Conservation (phyloP, 2,113 vertebrate species). For the Pollachius pollachius region DNA sequence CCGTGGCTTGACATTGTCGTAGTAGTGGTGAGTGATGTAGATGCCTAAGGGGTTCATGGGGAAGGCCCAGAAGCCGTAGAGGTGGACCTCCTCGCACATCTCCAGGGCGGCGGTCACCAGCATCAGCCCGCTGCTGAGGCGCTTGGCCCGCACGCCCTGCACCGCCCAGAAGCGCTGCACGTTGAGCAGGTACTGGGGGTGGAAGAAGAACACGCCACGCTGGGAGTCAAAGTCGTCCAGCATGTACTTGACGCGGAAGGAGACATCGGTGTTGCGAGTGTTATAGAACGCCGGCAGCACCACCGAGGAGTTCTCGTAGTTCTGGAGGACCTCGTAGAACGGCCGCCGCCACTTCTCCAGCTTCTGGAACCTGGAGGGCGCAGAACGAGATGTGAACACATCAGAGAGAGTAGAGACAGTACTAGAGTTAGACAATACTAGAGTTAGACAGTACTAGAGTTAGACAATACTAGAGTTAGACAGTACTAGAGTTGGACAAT, state of each 20-base stretch:
- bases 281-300: constrained; percentile 97
- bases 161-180: constrained; percentile 94
- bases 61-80: constrained; percentile 98
- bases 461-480: too few relatives aligned
- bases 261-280: constrained; percentile 93
- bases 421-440: too few relatives aligned
- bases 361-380: constrained; percentile 84
- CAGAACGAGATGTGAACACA: neutral
- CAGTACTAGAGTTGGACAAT: too few relatives aligned
- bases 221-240: constrained; percentile 91
- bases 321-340: constrained; percentile 87
- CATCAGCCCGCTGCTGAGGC: constrained; percentile 94
- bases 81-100: constrained; percentile 94
- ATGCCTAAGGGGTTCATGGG: constrained; percentile 94
- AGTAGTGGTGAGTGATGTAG: constrained; percentile 96
- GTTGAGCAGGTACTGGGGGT: constrained; percentile 93
- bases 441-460: too few relatives aligned
- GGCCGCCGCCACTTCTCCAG: constrained; percentile 97
- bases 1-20: constrained; percentile 97
- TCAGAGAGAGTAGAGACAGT: neutral
- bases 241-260: constrained; percentile 93
- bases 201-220: constrained; percentile 91
- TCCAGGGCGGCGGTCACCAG: constrained; percentile 92
- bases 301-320: constrained; percentile 91
- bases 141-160: constrained; percentile 89